Evolutionary conservation across 2,113 vertebrate genomes (phyloP), one percentile per base, ranked within the genome.

Genomic region (Nannobrachium achirus): DNA sequence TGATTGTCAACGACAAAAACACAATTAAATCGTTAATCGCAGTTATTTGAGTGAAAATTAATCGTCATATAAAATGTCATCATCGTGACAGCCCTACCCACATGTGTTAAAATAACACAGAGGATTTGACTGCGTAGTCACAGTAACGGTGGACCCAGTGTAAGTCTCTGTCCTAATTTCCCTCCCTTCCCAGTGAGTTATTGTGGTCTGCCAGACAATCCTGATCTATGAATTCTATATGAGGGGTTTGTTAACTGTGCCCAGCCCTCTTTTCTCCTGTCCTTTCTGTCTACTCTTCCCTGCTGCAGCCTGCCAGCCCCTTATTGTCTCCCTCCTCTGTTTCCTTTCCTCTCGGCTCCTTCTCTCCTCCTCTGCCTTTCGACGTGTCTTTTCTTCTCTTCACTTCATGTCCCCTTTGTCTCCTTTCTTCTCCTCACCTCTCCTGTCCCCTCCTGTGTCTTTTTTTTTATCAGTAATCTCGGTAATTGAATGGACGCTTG

Each of bases 141-240:
- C 57, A 69, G 19, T 15, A 8, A 13, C 38, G 40, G 33, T 25
- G 25, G 51, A 1, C 56, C 57, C 15, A 25, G 41, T 72, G 64
- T 14, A 15, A 44, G 61, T 20, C 68, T 75, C 75, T 79, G 73
- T 71, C 59, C 69, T 73, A n/a, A 20, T 73, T 70, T 75, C 18
- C 65, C 66, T n/a, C 57, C 56, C 63, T 52, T 69, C 64, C 77
- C 73, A 78, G 62, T 84, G 78, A 89, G 63, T 88, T 87, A 89
- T 60, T 66, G 82, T 76, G 71, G 78, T 76, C 85, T 85, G 86
- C 82, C 89, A 69, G 86, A 80, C 89, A 69, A 64, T 6, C 41
- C 68, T 85, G 83, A 89, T 88, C 63, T 87, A 89, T 85, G 80
- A 75, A 53, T 83, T 78, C 73, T 86, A 80, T 86, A 84, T 79